These are phyloP conservation scores for Drosophila virilis DNA, from an alignment of 1,140 invertebrate species.

Conservation along the genomic window DNA sequence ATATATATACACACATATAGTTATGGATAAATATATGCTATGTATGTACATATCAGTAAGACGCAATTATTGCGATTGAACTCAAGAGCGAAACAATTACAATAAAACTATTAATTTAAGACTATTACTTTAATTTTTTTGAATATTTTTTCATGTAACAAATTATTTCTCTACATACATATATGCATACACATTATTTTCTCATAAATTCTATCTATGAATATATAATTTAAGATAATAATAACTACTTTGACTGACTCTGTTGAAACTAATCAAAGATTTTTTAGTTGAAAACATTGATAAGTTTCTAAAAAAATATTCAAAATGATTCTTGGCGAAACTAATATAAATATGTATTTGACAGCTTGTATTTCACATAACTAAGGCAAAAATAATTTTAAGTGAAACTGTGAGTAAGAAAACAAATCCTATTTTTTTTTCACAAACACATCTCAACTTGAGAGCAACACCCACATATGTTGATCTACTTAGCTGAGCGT, in stretches of 20 bases:
- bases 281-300: not conserved
- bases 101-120: not conserved
- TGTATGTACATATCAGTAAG: not conserved
- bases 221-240: too few relatives aligned
- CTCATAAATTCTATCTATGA: too few relatives aligned
- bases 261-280: too few relatives aligned
- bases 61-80: slow-evolving; percentile 8
- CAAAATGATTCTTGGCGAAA: not conserved
- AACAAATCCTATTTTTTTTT: slow-evolving; percentile 4
- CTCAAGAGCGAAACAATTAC: not conserved
- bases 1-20: not conserved
- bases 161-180: too few relatives aligned
- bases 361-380: not conserved
- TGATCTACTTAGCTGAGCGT: slow-evolving; percentile 55
- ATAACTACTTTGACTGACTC: too few relatives aligned
- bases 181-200: too few relatives aligned
- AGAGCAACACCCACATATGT: slow-evolving; percentile 64
- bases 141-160: too few relatives aligned
- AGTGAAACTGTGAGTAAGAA: not conserved
- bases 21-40: not conserved
- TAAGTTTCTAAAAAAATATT: not conserved
- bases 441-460: slow-evolving; percentile 15
- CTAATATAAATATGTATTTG: slow-evolving; percentile 4
- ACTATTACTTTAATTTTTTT: too few relatives aligned
- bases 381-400: not conserved